Conservation (phyloP, 1,140 invertebrate species). For the Copidosoma floridanum region DNA sequence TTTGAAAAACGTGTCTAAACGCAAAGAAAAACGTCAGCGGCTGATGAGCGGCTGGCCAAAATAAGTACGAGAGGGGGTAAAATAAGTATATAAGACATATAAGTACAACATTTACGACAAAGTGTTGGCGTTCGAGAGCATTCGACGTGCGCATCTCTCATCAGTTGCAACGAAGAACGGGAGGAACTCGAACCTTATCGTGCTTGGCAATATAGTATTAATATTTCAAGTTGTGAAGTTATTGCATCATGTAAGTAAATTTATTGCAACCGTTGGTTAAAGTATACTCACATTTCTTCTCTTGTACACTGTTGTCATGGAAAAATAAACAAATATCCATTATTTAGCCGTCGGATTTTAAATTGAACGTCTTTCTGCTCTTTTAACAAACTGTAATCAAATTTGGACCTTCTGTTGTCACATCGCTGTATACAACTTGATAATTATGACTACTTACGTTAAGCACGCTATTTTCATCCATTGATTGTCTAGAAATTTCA, state of each 20-base stretch:
- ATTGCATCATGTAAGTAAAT: conserved; percentile 34
- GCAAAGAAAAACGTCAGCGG: too few relatives aligned
- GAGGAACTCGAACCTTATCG: too few relatives aligned
- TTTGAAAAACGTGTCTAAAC: too few relatives aligned
- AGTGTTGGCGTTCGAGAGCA: too few relatives aligned
- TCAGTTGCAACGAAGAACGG: too few relatives aligned
- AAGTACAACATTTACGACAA: too few relatives aligned
- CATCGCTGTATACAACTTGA: not conserved
- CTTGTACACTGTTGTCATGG: conserved; percentile 9
- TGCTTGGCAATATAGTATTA: too few relatives aligned
- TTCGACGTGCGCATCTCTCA: too few relatives aligned
- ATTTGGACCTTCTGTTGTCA: not conserved
- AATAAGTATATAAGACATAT: too few relatives aligned
- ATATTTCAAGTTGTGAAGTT: conserved; percentile 9
- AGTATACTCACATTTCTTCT: not conserved
- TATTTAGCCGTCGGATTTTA: conserved; percentile 4
- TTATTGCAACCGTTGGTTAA: conserved; percentile 3
- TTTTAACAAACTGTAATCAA: not conserved
- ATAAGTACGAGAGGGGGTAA: too few relatives aligned
- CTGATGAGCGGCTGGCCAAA: too few relatives aligned
- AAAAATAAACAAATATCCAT: conserved; percentile 1
- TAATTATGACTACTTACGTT: not conserved
- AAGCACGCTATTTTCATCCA: not conserved
- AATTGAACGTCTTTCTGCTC: not conserved
- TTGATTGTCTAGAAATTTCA: not conserved